Evolutionary conservation across 2,888 invertebrate species (phyloP).

Genomic region (Acanthosepion lycidas): DNA sequence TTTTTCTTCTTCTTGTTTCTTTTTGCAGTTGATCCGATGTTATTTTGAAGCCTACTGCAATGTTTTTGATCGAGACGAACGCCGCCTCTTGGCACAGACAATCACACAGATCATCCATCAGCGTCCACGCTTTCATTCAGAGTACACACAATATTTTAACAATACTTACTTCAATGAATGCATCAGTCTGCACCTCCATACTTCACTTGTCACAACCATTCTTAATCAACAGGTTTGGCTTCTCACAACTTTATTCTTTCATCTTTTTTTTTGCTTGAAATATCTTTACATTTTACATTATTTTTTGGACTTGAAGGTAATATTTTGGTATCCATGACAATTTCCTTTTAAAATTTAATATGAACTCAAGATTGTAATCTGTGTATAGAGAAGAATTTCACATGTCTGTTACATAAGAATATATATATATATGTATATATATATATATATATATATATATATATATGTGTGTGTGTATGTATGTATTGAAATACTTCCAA

Average conservation of each 20-base stretch:
- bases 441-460: too few species aligned
- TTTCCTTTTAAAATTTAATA: too few species aligned
- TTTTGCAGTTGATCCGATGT: conserved; percentile 72
- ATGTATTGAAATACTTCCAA: too few species aligned
- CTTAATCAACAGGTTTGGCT: conserved; percentile 71
- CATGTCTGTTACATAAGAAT: too few species aligned
- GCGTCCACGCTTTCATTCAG: conserved; percentile 70
- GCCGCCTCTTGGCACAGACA: conserved; percentile 69
- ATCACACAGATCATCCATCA: conserved; percentile 72
- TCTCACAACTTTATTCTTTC: background rate
- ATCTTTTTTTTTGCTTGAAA: background rate
- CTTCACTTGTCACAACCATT: conserved; percentile 68
- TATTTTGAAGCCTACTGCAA: conserved; percentile 74
- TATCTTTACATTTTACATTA: too few species aligned
- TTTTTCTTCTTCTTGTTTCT: background rate
- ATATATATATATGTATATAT: too few species aligned
- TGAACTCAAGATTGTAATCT: too few species aligned
- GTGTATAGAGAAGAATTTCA: too few species aligned
- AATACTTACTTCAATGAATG: conserved; percentile 72
- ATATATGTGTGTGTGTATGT: too few species aligned
- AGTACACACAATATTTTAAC: conserved; percentile 68
- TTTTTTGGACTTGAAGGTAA: too few species aligned
- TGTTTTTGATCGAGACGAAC: conserved; percentile 73
- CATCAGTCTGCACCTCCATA: conserved; percentile 66
- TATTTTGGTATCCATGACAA: too few species aligned